These are phyloP conservation scores for Cosmia trapezina DNA, from an alignment of 2,888 invertebrate genomes.

Conservation along the genomic window DNA sequence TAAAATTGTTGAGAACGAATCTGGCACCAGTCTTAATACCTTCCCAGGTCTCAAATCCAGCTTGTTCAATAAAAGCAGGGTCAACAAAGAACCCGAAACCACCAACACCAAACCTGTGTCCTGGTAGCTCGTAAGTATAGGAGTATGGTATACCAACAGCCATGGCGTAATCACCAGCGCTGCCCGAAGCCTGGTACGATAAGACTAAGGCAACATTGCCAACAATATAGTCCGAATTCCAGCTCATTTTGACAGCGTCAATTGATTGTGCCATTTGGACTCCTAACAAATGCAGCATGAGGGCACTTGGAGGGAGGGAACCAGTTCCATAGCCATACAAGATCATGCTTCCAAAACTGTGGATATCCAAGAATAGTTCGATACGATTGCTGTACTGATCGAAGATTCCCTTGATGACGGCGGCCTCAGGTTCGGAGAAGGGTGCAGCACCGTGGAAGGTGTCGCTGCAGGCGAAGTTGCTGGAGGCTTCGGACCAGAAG, in stretches of 20 bases:
- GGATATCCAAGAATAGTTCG: slow-evolving; percentile 92
- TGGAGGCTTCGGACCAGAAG: slow-evolving; percentile 90
- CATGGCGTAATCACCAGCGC: slow-evolving; percentile 91
- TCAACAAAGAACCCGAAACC: slow-evolving; percentile 89
- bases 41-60: slow-evolving; percentile 91
- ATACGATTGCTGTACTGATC: slow-evolving; percentile 83
- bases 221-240: slow-evolving; percentile 83
- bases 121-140: slow-evolving; percentile 91
- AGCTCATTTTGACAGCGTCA: slow-evolving; percentile 78
- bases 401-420: slow-evolving; percentile 89
- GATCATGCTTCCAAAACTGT: slow-evolving; percentile 93
- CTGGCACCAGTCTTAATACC: slow-evolving; percentile 89
- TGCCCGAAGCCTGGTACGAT: slow-evolving; percentile 90
- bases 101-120: slow-evolving; percentile 78
- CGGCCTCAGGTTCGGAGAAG: slow-evolving; percentile 92
- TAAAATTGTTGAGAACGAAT: slow-evolving; percentile 72
- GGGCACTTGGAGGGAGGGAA: slow-evolving; percentile 83
- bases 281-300: slow-evolving; percentile 78
- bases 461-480: slow-evolving; percentile 88
- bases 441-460: slow-evolving; percentile 91
- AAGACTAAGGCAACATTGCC: slow-evolving; percentile 87
- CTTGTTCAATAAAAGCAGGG: slow-evolving; percentile 86
- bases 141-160: slow-evolving; percentile 87
- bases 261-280: slow-evolving; percentile 81
- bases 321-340: slow-evolving; percentile 76